phyloP scores from a whole-genome alignment of 1,140 invertebrate genomes.

The Galleria mellonella region DNA sequence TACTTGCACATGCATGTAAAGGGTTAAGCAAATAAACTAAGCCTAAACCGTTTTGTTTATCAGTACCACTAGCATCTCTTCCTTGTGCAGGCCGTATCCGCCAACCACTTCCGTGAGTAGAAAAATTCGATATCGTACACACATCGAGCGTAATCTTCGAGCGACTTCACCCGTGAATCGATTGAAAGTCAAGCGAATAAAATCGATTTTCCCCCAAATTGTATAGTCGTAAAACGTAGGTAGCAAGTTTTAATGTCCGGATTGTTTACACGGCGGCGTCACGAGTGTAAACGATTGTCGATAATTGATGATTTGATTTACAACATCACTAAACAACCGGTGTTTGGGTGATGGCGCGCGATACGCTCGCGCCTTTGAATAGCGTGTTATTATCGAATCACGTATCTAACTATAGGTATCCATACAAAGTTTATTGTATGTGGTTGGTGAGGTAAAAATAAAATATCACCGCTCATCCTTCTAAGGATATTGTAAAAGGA shows the following conservation, averaged over 20 bases:
- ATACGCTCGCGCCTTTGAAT: conserved; percentile 51
- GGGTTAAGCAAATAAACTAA: conserved; percentile 24
- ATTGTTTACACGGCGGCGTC: conserved; percentile 71
- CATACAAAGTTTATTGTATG: conserved; percentile 1
- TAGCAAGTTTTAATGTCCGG: conserved; percentile 60
- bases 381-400: conserved; percentile 4
- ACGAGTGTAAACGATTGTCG: conserved; percentile 69
- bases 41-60: conserved; percentile 25
- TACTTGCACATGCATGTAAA: neutral
- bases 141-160: conserved; percentile 23
- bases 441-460: too few relatives aligned
- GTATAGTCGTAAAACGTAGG: conserved; percentile 66
- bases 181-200: conserved; percentile 69
- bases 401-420: conserved; percentile 15
- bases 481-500: too few relatives aligned
- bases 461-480: too few relatives aligned
- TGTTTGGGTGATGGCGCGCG: conserved; percentile 41
- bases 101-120: conserved; percentile 50
- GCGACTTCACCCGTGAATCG: conserved; percentile 57
- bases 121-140: conserved; percentile 40
- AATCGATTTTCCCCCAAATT: conserved; percentile 73
- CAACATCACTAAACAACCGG: conserved; percentile 70
- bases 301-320: conserved; percentile 74
- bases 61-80: conserved; percentile 15
- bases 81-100: conserved; percentile 37